Evolutionary conservation across 2,113 vertebrate genomes (phyloP), one percentile per base, ranked within the genome.

Genomic region (Dicentrarchus labrax): DNA sequence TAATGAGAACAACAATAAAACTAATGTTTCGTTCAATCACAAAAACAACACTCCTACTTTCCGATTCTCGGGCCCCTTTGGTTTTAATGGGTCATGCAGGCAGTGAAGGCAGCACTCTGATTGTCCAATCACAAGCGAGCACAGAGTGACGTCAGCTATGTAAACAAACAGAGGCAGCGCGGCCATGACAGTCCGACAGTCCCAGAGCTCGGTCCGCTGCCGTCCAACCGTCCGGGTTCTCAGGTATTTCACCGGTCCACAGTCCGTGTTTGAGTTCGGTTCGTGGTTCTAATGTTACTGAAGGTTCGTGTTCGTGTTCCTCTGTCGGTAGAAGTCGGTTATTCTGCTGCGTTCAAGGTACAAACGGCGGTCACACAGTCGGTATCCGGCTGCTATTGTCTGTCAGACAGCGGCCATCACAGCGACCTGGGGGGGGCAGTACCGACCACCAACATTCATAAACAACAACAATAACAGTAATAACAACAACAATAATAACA

Each of bases 91-190:
- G 3, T 2, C 6, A 0, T 5, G 13, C 0, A 4, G 48, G 17
- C 5, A 1, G 0, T 79, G 85, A 90, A 88, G 15, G 87, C 76
- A 72, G 2, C 80, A 13, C 30, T 30, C 30, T 30, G 1, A 0
- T 67, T 4, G 17, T 30, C 92, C 89, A 92, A 91, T 91, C 85
- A 60, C 1, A 5, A 41, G n/a, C 24, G 74, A 75, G 60, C 45
- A 5, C 30, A 4, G 12, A n/a, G 57, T 92, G 88, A 92, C 90
- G 88, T 54, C 2, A 16, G 0, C 2, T 43, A 83, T 91, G 92
- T 94, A 93, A 94, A 94, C 92, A 94, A 91, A 92, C 89, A 85
- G 39, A 51, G 56, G 69, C 82, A 78, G 71, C 71, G 86, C 91
- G 51, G 92, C 92, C 90, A 92, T 92, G 77, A 88, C 85, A 72